Base-by-base conservation (phyloP, 2,797 vertebrate species). In the Odontamblyopus rebecca region DNA sequence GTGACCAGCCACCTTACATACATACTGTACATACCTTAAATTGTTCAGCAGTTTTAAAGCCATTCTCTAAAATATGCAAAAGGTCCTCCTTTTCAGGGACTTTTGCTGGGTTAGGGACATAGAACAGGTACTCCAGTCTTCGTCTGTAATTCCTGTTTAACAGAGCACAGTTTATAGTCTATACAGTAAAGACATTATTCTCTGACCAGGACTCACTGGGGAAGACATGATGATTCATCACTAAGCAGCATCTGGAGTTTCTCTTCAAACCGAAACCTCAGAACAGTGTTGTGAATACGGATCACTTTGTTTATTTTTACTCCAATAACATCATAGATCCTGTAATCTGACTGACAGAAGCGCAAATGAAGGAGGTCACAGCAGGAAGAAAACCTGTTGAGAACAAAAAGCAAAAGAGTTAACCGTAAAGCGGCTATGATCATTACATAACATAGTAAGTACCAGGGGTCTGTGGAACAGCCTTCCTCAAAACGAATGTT, bases 401-500 rank as follows among this genome's bases (percentile, higher is more conserved):
- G 53, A 12, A 67, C 11, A 8, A 30, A 70, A 30, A 69, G 32
- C 63, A 54, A 72, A 73, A 71, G 15, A 13, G 44, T 32, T n/a
- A 62, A 5, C 12, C 2, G 5, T 69, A 29, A 57, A 26, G 16
- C 5, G 44, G 18, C 15, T 61, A 6, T 68, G 48, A 41, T 41
- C 51, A 60, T 59, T 72, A 30, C 2, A 62, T 7, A 60, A 63
- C 16, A 69, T 50, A 35, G 48, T 61, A 72, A 60, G 71, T 95
- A 96, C 95, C 93, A 95, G 48, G 91, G 78, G 72, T 96, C 93
- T 35, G 89, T 88, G 72, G 85, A 79, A 76, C 91, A 90, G 71
- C 93, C 94, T 82, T 96, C 94, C 81, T 97, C 95, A 85, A 97
- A 95, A 63, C 91, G 92, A 82, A 93, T 93, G 72, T 96, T 97